Evolutionary conservation across 1,140 invertebrate species (phyloP).

Genomic region (Dendrolimus kikuchii): DNA sequence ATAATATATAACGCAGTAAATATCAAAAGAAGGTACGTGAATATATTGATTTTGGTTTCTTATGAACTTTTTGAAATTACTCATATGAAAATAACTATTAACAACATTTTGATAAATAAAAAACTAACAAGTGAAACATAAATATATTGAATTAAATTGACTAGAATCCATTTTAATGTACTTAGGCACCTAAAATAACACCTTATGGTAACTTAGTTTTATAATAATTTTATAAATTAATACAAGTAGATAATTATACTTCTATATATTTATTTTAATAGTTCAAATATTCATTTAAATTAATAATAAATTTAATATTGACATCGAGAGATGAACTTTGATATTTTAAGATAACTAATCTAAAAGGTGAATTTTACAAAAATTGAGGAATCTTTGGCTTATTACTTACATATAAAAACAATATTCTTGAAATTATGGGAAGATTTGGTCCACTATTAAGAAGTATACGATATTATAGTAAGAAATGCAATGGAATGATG

Average conservation of each 20-base stretch:
- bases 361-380: neutral
- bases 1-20: too few species aligned
- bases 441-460: constrained; percentile 21
- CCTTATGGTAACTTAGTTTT: neutral
- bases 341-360: too few species aligned
- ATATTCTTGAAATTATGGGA: constrained; percentile 8
- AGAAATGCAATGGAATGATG: constrained; percentile 3
- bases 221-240: too few species aligned
- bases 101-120: too few species aligned
- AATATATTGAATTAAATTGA: constrained; percentile 37
- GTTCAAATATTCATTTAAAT: constrained; percentile 6
- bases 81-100: too few species aligned
- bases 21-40: too few species aligned
- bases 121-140: constrained; percentile 7
- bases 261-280: too few species aligned
- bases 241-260: too few species aligned
- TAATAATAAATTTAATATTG: constrained; percentile 20
- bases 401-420: constrained; percentile 7
- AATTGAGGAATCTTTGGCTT: constrained; percentile 21
- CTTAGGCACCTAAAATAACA: constrained; percentile 22
- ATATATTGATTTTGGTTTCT: too few species aligned
- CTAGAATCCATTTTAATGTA: constrained; percentile 34
- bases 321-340: constrained; percentile 14
- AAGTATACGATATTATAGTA: neutral
- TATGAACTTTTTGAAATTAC: too few species aligned